Percentiles rank a stretch among this genome's conserved stretches.
phyloP scores from a whole-genome alignment of 2,888 invertebrate genomes.

The Oscheius myriophilus region DNA sequence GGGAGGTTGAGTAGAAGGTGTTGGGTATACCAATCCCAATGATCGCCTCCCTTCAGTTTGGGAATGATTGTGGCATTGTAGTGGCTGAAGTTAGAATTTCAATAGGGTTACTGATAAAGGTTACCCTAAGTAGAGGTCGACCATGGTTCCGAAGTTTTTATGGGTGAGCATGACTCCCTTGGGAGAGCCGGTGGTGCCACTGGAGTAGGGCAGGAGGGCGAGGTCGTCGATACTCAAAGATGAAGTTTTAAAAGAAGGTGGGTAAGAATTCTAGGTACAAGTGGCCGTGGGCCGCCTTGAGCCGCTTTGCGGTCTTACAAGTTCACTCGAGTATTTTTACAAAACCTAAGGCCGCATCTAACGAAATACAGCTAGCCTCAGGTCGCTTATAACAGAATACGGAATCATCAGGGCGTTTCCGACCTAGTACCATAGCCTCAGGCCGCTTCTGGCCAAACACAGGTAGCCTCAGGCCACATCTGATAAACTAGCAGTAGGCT shows the following conservation, averaged over 20 bases:
- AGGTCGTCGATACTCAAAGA: conserved; percentile 38
- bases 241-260: background rate
- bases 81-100: background rate
- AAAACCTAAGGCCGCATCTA: no score
- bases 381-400: no score
- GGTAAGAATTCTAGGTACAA: no score
- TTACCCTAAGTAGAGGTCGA: conserved; percentile 40
- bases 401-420: no score
- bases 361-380: no score
- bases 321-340: no score
- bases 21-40: conserved; percentile 45
- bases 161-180: conserved; percentile 83
- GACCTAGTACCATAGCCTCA: no score
- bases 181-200: conserved; percentile 85
- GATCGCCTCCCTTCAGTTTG: conserved; percentile 1
- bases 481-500: no score
- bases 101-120: background rate
- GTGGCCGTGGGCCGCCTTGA: no score
- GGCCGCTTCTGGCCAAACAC: no score
- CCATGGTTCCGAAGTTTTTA: conserved; percentile 76
- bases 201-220: conserved; percentile 54
- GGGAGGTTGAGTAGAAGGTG: conserved; percentile 56
- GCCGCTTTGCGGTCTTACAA: no score
- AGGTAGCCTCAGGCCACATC: no score
- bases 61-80: background rate